These are phyloP conservation scores for Chaetoderma sp. DNA, from an alignment of 2,888 invertebrate genomes.

Conservation along the genomic window DNA sequence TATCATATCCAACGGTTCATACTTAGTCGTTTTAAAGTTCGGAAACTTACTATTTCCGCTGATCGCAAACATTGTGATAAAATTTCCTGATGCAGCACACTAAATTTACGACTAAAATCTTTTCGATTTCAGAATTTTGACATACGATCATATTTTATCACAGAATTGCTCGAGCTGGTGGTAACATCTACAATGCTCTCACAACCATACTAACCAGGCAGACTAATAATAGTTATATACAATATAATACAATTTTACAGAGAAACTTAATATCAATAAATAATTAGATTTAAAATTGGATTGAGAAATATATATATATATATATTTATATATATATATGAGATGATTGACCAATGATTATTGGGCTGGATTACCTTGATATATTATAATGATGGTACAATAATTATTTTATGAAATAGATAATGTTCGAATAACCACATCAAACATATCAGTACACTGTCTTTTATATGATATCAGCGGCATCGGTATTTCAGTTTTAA, in stretches of 20 bases:
- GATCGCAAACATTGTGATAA: conserved; percentile 57
- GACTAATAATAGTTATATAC: background rate
- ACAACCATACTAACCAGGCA: background rate
- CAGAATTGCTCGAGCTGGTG: no score
- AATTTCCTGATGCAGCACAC: no score
- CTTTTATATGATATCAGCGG: no score
- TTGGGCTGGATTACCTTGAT: no score
- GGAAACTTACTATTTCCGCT: conserved; percentile 54
- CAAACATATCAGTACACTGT: no score
- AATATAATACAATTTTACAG: background rate
- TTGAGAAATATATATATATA: background rate
- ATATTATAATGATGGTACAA: no score
- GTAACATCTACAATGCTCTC: background rate
- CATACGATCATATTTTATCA: no score
- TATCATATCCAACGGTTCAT: conserved; percentile 56
- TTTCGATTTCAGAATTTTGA: no score
- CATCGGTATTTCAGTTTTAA: no score
- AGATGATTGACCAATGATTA: background rate
- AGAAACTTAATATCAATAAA: background rate
- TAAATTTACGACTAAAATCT: no score
- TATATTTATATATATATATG: background rate
- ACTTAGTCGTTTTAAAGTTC: conserved; percentile 48
- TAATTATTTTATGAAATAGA: no score
- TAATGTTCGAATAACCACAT: no score
- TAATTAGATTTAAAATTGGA: background rate